Conservation (phyloP, 1,140 invertebrate genomes). For the Calliopsis andreniformis region DNA sequence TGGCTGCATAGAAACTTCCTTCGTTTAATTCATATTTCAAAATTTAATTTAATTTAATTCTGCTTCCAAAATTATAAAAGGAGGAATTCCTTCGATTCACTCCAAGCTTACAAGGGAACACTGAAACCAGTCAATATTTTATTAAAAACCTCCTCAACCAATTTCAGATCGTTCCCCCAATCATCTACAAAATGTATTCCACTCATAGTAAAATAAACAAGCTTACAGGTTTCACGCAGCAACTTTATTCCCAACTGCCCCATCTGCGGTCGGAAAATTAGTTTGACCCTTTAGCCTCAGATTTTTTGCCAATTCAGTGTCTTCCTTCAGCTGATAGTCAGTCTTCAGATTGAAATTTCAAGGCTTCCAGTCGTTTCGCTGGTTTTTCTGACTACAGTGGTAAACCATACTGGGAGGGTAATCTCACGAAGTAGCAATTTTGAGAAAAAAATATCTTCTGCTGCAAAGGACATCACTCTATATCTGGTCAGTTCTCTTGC, state of each 20-base stretch:
- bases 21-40: too few relatives aligned
- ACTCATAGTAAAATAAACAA: not conserved
- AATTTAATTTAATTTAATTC: too few relatives aligned
- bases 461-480: slow-evolving; percentile 29
- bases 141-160: too few relatives aligned
- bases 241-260: not conserved
- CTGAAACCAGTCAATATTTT: too few relatives aligned
- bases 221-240: not conserved
- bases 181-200: not conserved
- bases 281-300: not conserved
- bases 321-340: not conserved
- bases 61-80: too few relatives aligned
- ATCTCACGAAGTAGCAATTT: not conserved
- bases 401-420: not conserved
- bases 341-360: not conserved
- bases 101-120: too few relatives aligned
- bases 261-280: not conserved
- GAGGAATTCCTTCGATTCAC: too few relatives aligned
- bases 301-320: not conserved
- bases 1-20: too few relatives aligned
- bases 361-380: not conserved
- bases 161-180: not conserved
- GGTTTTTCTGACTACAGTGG: not conserved
- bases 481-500: slow-evolving; percentile 16
- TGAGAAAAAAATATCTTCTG: slow-evolving; percentile 10